Conservation (phyloP, 64 coral and sea anemone species). For the Montipora sp. region DNA sequence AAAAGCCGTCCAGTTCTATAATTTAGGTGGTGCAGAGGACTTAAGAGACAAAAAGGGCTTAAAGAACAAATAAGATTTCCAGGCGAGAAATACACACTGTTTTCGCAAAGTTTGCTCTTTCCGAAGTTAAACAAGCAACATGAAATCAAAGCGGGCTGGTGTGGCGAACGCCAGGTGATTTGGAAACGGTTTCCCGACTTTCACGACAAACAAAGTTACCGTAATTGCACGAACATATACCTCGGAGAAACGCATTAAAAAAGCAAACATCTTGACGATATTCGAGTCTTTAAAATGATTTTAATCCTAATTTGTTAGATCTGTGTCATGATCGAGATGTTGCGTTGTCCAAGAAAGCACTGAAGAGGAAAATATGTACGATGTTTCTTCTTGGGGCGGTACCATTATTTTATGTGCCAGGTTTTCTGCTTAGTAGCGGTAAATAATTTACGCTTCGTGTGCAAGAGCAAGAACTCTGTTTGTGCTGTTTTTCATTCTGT, state of each 20-base stretch:
- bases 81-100: conserved; percentile 31
- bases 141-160: background rate
- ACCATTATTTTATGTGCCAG: conserved; percentile 49
- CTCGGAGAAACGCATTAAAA: conserved; percentile 91
- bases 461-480: conserved; percentile 63
- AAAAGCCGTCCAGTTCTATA: conserved; percentile 69
- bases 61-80: conserved; percentile 10
- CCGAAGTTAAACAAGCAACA: background rate
- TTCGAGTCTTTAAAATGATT: conserved; percentile 79
- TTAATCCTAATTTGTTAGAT: conserved; percentile 46
- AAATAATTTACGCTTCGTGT: conserved; percentile 83
- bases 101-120: conserved; percentile 3
- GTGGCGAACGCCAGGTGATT: conserved; percentile 77
- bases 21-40: conserved; percentile 53
- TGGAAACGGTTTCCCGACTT: conserved; percentile 67
- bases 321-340: background rate
- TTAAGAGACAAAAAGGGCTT: conserved; percentile 77
- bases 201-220: conserved; percentile 78
- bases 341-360: background rate
- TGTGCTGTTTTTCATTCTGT: conserved; percentile 59
- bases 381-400: conserved; percentile 51
- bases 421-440: conserved; percentile 49
- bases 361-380: background rate
- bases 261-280: conserved; percentile 94
- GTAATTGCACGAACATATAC: conserved; percentile 96